Conservation (phyloP, 2,113 vertebrate genomes). For the Hyaena hyaena region DNA sequence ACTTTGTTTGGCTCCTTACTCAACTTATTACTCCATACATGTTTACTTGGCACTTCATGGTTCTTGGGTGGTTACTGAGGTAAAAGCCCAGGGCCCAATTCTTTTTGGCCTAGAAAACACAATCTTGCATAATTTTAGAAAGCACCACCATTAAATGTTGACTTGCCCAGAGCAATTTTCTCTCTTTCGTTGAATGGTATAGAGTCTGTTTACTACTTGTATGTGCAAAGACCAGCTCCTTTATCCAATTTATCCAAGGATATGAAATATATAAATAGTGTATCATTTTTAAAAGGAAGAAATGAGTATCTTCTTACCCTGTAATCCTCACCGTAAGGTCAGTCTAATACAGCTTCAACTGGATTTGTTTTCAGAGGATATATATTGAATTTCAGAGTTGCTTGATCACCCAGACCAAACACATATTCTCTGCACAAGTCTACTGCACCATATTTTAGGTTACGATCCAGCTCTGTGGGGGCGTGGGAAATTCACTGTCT, state of each 20-base stretch:
- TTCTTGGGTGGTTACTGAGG: conserved; percentile 3
- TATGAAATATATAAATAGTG: background rate
- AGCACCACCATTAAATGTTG: background rate
- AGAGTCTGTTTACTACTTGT: background rate
- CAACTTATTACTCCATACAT: background rate
- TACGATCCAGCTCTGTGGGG: background rate
- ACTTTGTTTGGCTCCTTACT: background rate
- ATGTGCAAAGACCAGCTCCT: background rate
- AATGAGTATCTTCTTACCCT: background rate
- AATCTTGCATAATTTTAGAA: background rate
- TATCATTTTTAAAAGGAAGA: conserved; percentile 49
- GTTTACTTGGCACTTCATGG: background rate
- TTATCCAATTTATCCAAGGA: background rate
- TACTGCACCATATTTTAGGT: background rate
- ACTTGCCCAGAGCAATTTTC: background rate
- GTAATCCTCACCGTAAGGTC: background rate
- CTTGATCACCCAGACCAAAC: background rate
- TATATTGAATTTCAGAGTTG: background rate
- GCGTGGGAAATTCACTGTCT: background rate
- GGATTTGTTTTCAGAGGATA: conserved; percentile 25
- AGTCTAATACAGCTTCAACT: background rate
- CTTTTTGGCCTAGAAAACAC: background rate
- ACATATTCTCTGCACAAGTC: background rate
- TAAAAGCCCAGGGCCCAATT: background rate
- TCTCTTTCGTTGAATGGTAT: background rate